phyloP scores from a whole-genome alignment of 2,888 invertebrate genomes.

The Drosophila maculinotata region DNA sequence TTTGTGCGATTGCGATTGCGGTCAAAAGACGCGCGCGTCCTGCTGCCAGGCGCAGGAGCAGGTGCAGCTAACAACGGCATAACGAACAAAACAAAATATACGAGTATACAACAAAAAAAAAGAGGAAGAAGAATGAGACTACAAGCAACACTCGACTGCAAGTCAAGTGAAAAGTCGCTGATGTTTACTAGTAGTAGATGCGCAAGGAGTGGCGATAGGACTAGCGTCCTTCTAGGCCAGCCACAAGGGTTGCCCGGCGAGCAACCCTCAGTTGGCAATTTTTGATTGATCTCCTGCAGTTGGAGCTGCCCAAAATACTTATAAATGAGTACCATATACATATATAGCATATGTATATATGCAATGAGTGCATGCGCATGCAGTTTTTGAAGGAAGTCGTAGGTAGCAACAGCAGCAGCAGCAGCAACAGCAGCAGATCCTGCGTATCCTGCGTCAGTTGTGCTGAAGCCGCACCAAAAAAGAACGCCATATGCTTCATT shows the following conservation, averaged over 20 bases:
- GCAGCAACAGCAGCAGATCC: constrained; percentile 45
- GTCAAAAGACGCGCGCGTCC: constrained; percentile 79
- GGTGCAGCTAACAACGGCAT: constrained; percentile 52
- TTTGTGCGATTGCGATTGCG: constrained; percentile 77
- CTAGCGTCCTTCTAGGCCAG: constrained; percentile 28
- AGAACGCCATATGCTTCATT: constrained; percentile 69
- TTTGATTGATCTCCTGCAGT: constrained; percentile 62
- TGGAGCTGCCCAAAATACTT: constrained; percentile 34
- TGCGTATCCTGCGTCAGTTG: constrained; percentile 80
- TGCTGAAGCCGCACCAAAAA: constrained; percentile 67
- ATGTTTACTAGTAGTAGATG: constrained; percentile 33
- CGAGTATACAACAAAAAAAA: constrained; percentile 3
- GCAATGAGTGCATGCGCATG: constrained; percentile 39
- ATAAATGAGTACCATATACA: constrained; percentile 7
- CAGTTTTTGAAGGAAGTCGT: constrained; percentile 53
- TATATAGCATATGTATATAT: constrained; percentile 9
- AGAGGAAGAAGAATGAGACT: constrained; percentile 2
- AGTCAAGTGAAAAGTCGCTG: constrained; percentile 31
- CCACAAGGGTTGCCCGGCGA: constrained; percentile 32
- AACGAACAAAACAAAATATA: constrained; percentile 4
- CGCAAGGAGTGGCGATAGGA: too few relatives aligned
- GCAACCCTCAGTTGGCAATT: constrained; percentile 45
- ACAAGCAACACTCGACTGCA: constrained; percentile 29
- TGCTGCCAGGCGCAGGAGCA: constrained; percentile 50
- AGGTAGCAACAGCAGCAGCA: constrained; percentile 46